phyloP scores from a whole-genome alignment of 2,113 vertebrate species.

The Tapirus terrestris region DNA sequence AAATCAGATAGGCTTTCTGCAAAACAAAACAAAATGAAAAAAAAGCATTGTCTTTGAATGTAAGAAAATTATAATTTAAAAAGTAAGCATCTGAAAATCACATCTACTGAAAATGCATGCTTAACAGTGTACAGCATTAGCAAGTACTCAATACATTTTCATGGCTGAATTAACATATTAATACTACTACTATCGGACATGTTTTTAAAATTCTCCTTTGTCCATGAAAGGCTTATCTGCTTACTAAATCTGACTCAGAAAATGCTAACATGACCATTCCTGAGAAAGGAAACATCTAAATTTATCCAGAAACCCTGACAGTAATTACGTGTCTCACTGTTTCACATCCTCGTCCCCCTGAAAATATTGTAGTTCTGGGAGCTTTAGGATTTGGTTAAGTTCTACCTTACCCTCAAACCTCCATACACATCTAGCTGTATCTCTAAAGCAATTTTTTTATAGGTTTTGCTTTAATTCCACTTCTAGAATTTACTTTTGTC shows the following conservation, averaged over 20 bases:
- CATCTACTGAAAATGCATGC: background rate
- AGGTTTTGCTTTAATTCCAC: background rate
- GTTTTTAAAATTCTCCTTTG: background rate
- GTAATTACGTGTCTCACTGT: background rate
- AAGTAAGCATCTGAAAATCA: background rate
- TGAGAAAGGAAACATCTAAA: background rate
- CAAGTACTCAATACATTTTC: background rate
- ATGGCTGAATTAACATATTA: background rate
- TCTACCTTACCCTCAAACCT: background rate
- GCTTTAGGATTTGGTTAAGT: background rate
- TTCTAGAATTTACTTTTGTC: background rate
- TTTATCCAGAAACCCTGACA: background rate
- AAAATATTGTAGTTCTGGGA: background rate
- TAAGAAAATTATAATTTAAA: constrained; percentile 25
- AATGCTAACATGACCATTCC: background rate
- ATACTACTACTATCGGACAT: background rate
- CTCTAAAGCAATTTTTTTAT: background rate
- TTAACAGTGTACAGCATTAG: background rate
- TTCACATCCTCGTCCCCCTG: background rate
- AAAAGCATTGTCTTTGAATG: background rate
- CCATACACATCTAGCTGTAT: background rate
- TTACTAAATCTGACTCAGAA: background rate
- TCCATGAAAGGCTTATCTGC: background rate
- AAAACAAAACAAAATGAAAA: background rate
- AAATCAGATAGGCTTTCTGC: background rate